A percentile compares a stretch with the other conserved stretches of the same genome.
Evolutionary conservation across 2,113 vertebrate genomes (phyloP).

Genomic region (Archilochus colubris): DNA sequence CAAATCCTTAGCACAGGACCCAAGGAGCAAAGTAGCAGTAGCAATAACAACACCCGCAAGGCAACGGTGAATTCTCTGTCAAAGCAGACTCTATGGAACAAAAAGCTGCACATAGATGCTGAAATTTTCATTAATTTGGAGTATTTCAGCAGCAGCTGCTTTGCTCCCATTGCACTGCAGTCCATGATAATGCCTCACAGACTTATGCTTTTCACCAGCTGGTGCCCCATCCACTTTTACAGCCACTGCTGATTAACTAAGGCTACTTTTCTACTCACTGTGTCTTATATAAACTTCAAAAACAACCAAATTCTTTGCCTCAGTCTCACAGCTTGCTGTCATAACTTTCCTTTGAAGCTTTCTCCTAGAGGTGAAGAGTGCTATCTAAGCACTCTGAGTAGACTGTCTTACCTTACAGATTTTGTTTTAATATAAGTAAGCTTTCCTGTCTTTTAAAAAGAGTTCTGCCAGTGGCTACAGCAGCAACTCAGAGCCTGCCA

Average conservation of each 20-base stretch:
- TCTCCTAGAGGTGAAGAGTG: background rate
- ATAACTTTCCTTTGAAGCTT: background rate
- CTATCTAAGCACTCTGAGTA: background rate
- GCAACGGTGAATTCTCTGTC: background rate
- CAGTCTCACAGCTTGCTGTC: background rate
- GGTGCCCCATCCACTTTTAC: background rate
- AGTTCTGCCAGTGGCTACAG: background rate
- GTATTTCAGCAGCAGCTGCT: background rate
- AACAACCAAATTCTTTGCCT: background rate
- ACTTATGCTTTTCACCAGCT: background rate
- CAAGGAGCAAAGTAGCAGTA: background rate
- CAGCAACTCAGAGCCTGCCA: background rate
- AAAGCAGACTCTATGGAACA: background rate
- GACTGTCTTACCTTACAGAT: background rate
- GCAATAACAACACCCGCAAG: background rate
- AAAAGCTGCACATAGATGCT: background rate
- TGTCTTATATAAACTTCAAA: background rate
- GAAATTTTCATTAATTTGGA: background rate
- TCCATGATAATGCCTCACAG: background rate
- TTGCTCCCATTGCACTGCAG: background rate
- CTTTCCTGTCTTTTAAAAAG: background rate
- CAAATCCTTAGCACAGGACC: background rate
- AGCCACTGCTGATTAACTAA: background rate
- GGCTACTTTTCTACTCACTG: background rate
- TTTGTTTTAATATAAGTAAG: background rate